Evolutionary conservation across 2,888 invertebrate species (phyloP).

Genomic region (Calliphora vomitoria): DNA sequence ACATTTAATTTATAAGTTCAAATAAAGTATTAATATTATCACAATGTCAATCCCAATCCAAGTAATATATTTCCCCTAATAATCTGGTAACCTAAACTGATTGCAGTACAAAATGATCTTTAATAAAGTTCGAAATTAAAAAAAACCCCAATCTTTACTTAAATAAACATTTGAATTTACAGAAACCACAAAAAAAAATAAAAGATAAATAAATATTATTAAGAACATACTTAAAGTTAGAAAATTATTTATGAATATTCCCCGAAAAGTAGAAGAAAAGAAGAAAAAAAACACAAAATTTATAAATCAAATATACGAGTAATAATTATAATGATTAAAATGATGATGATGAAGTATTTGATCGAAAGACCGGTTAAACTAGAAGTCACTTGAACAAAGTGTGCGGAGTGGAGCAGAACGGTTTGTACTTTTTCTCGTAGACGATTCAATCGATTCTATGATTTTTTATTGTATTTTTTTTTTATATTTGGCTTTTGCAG

Average conservation of each 20-base stretch:
- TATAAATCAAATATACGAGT: conserved; percentile 32
- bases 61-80: too few species aligned
- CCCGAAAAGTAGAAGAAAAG: background rate
- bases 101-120: background rate
- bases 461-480: conserved; percentile 42
- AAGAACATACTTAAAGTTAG: background rate
- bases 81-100: too few species aligned
- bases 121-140: background rate
- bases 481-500: conserved; percentile 48
- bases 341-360: conserved; percentile 28
- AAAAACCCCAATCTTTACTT: too few species aligned
- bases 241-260: conserved; percentile 1
- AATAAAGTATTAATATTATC: too few species aligned
- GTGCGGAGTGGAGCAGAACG: conserved; percentile 42
- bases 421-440: conserved; percentile 29
- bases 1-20: too few species aligned
- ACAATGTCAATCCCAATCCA: too few species aligned
- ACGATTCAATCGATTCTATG: conserved; percentile 41
- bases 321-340: conserved; percentile 44
- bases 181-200: background rate
- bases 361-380: conserved; percentile 63
- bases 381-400: conserved; percentile 49
- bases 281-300: background rate
- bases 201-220: background rate
- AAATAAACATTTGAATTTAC: background rate